phyloP scores from a whole-genome alignment of 2,888 invertebrate genomes.

The Amphipoea oculea region DNA sequence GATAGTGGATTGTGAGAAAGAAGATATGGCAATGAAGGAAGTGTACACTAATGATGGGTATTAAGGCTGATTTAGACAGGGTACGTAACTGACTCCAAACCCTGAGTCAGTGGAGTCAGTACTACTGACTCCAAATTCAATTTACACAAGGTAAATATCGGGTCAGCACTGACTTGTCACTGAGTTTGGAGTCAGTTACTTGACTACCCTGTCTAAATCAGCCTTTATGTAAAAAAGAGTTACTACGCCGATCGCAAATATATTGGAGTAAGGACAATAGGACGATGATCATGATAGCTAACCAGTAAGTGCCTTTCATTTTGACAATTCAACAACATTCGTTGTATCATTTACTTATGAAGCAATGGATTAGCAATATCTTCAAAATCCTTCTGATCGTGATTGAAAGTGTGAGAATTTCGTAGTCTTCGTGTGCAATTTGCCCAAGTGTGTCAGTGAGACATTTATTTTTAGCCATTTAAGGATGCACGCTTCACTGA shows the following conservation, averaged over 20 bases:
- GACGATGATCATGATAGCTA: not conserved
- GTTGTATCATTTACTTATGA: not conserved
- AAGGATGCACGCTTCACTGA: slow-evolving; percentile 34
- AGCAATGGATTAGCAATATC: not conserved
- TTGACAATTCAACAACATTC: not conserved
- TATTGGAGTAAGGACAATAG: not conserved
- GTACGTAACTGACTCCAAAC: no score
- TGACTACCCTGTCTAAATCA: no score
- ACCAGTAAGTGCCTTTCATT: not conserved
- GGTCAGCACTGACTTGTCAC: no score
- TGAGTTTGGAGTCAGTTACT: no score
- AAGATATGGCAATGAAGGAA: not conserved
- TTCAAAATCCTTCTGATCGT: not conserved
- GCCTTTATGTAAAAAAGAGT: not conserved
- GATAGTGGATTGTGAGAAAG: not conserved
- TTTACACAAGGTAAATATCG: no score
- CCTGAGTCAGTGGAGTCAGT: no score
- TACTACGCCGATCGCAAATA: not conserved
- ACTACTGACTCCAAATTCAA: no score
- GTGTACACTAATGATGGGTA: not conserved
- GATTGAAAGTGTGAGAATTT: not conserved
- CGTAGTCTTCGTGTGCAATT: not conserved
- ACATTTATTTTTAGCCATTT: slow-evolving; percentile 32
- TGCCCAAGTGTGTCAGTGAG: not conserved
- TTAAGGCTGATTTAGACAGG: no score